A percentile compares a stretch with the other conserved stretches of the same genome.
Evolutionary conservation across 2,888 invertebrate genomes (phyloP).

Genomic region (Eristalinus aeneus): DNA sequence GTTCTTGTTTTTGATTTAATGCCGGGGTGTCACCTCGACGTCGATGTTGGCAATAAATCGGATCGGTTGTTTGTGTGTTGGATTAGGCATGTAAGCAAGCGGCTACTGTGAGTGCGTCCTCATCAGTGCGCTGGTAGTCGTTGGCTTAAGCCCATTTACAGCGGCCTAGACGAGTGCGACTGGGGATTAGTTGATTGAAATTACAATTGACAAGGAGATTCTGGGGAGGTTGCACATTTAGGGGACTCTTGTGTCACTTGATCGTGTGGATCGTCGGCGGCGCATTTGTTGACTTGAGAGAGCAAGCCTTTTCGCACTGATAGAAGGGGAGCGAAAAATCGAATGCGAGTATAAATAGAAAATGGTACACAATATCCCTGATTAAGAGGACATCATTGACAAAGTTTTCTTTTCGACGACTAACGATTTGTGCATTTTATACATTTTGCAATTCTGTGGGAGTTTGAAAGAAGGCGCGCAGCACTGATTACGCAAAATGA

Average conservation of each 20-base stretch:
- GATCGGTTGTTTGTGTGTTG: conserved; percentile 68
- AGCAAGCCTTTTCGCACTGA: background rate
- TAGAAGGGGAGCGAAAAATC: background rate
- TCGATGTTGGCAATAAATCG: conserved; percentile 70
- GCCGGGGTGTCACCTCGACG: conserved; percentile 67
- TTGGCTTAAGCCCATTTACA: conserved; percentile 38
- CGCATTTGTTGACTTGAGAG: background rate
- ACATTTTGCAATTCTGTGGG: too few relatives aligned
- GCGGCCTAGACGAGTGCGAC: background rate
- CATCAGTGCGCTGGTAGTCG: conserved; percentile 25
- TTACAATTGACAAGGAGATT: conserved; percentile 54
- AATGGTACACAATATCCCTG: too few relatives aligned
- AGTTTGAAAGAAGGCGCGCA: too few relatives aligned
- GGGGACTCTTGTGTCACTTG: background rate
- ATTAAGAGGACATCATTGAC: too few relatives aligned
- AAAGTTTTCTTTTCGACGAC: too few relatives aligned
- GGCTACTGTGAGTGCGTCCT: conserved; percentile 64
- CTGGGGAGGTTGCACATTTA: background rate
- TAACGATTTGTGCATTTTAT: too few relatives aligned
- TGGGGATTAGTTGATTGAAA: conserved; percentile 66
- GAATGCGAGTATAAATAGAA: too few relatives aligned
- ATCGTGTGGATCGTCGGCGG: background rate
- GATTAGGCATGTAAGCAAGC: conserved; percentile 68
- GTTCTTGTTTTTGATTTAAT: conserved; percentile 62
- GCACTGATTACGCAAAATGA: too few relatives aligned